These are phyloP conservation scores for Balaeniceps rex DNA, from an alignment of 2,113 vertebrate genomes.

Conservation along the genomic window DNA sequence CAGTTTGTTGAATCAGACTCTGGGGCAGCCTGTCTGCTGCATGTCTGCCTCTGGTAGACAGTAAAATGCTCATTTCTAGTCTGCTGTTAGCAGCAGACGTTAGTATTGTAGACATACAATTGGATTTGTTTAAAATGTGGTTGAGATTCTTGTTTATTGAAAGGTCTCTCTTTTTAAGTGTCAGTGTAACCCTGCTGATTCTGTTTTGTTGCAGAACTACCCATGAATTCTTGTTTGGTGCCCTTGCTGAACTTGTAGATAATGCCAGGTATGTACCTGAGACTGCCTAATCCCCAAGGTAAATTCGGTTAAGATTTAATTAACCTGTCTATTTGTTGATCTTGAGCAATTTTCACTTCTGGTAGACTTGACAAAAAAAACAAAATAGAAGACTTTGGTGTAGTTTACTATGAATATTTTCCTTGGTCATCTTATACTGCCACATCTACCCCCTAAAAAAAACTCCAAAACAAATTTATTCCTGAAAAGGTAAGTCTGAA, in stretches of 20 bases:
- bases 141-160: not conserved
- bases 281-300: not conserved
- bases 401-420: not conserved
- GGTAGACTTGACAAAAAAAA: not conserved
- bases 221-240: constrained; percentile 98
- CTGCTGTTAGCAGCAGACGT: fast-evolving
- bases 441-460: not conserved
- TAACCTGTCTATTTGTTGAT: not conserved
- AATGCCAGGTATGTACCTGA: constrained; percentile 90
- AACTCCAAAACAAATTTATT: not conserved
- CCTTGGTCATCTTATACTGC: not conserved
- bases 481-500: not conserved
- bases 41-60: not conserved
- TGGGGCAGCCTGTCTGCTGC: not conserved
- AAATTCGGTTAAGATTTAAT: not conserved
- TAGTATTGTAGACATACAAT: not conserved
- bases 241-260: constrained; percentile 96
- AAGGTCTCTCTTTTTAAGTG: not conserved
- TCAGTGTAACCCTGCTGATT: constrained; percentile 22
- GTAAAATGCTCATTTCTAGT: not conserved
- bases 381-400: not conserved
- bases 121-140: not conserved
- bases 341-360: not conserved
- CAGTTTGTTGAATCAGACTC: not conserved
- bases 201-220: constrained; percentile 86